These are phyloP conservation scores for Xyrichtys novacula DNA, from an alignment of 2,797 vertebrate species.

Conservation along the genomic window DNA sequence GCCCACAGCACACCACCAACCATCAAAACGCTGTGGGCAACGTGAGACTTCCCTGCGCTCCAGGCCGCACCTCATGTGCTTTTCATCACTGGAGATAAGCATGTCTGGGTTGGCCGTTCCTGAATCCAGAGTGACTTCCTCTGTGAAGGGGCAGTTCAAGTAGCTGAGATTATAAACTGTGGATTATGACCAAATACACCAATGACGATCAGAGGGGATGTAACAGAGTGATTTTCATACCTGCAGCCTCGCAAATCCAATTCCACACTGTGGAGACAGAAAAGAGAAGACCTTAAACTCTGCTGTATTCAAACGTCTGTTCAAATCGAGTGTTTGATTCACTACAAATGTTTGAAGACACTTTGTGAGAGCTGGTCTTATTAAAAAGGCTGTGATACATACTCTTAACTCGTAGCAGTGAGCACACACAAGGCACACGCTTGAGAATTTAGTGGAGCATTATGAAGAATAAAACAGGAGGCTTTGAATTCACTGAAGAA, in stretches of 20 bases:
- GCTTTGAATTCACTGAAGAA: too few relatives aligned
- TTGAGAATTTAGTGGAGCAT: too few relatives aligned
- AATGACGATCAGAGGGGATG: background rate
- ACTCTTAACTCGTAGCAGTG: too few relatives aligned
- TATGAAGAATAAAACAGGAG: too few relatives aligned
- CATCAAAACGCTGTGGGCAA: constrained; percentile 74
- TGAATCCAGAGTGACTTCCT: constrained; percentile 80
- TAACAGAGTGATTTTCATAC: constrained; percentile 54
- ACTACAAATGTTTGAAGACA: too few relatives aligned
- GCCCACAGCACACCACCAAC: constrained; percentile 81
- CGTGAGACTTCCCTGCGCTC: constrained; percentile 63
- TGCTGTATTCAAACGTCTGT: background rate
- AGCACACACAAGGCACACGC: too few relatives aligned
- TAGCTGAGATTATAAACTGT: background rate
- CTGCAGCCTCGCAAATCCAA: constrained; percentile 85
- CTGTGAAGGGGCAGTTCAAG: constrained; percentile 50
- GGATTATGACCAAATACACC: background rate
- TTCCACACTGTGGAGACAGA: constrained; percentile 81
- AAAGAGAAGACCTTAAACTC: background rate
- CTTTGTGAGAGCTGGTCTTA: too few relatives aligned
- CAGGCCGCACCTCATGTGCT: constrained; percentile 79
- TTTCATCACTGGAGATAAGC: constrained; percentile 75
- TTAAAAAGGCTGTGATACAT: too few relatives aligned
- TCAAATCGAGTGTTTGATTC: background rate
- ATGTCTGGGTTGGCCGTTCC: constrained; percentile 81